phyloP scores from a whole-genome alignment of 2,113 vertebrate species.

The Proterorhinus semilunaris region DNA sequence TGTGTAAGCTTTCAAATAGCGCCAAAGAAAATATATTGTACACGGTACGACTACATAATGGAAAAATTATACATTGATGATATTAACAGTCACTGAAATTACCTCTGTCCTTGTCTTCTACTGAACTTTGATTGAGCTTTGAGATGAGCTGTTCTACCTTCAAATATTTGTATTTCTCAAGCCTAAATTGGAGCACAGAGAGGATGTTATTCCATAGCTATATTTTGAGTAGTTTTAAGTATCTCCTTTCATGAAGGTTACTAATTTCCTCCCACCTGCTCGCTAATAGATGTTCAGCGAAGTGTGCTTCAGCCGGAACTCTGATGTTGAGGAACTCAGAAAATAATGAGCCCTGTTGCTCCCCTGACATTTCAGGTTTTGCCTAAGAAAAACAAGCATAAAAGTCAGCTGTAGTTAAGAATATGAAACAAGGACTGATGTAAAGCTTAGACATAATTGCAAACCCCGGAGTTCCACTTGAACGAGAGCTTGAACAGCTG shows the following conservation, averaged over 20 bases:
- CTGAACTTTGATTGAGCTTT: conserved; percentile 45
- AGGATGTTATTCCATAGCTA: neutral
- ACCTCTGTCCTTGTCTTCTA: conserved; percentile 30
- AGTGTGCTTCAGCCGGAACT: conserved; percentile 59
- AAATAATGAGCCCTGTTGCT: conserved; percentile 46
- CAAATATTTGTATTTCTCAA: conserved; percentile 74
- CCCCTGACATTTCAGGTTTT: conserved; percentile 22
- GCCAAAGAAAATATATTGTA: too few relatives aligned
- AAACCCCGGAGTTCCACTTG: conserved; percentile 56
- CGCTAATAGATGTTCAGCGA: conserved; percentile 59
- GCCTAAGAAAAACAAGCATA: conserved; percentile 45
- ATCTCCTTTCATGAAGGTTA: neutral
- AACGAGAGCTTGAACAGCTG: conserved; percentile 71
- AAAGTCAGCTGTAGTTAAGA: conserved; percentile 9
- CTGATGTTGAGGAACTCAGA: conserved; percentile 72
- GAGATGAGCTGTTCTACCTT: conserved; percentile 70
- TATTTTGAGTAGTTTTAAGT: neutral
- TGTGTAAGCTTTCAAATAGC: too few relatives aligned
- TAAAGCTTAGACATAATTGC: conserved; percentile 25
- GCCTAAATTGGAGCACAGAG: conserved; percentile 49
- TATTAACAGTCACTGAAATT: neutral
- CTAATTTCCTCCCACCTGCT: conserved; percentile 65
- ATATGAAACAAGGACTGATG: conserved; percentile 13
- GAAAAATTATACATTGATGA: neutral
- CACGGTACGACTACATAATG: too few relatives aligned